phyloP scores from a whole-genome alignment of 2,797 vertebrate species.

The Spea hammondii region DNA sequence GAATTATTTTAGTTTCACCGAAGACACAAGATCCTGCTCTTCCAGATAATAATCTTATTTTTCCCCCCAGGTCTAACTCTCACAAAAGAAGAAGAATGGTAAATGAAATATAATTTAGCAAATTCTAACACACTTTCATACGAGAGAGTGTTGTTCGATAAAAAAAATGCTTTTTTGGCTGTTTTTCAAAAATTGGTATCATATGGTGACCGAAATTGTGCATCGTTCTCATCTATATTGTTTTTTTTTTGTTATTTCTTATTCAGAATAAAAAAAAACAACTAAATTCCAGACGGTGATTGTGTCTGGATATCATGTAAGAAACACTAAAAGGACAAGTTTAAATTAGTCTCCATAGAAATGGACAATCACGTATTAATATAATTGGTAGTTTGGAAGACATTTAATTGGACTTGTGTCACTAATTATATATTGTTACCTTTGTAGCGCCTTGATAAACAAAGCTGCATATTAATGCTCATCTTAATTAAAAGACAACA shows the following conservation, averaged over 20 bases:
- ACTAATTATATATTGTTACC: slow-evolving; percentile 17
- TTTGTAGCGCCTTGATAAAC: slow-evolving; percentile 1
- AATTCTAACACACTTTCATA: no score
- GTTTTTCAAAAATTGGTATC: no score
- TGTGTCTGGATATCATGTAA: neutral
- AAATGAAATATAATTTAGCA: no score
- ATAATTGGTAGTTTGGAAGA: slow-evolving; percentile 32
- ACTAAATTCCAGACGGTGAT: neutral
- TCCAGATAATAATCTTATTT: no score
- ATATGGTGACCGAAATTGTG: no score
- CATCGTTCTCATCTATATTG: no score
- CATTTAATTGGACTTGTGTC: slow-evolving; percentile 22
- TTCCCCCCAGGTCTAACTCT: no score
- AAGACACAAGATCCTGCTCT: no score
- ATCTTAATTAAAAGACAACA: slow-evolving; percentile 21
- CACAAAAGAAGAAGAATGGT: no score
- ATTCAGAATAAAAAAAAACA: neutral
- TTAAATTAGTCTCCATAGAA: slow-evolving; percentile 27
- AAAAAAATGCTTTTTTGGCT: no score
- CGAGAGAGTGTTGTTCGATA: no score
- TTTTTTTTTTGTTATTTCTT: neutral
- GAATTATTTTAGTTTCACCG: no score
- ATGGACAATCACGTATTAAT: slow-evolving; percentile 9
- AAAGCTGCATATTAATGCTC: slow-evolving; percentile 15
- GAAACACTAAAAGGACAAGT: neutral